These are phyloP conservation scores for Sitta europaea DNA, from an alignment of 2,113 vertebrate species.

Conservation along the genomic window DNA sequence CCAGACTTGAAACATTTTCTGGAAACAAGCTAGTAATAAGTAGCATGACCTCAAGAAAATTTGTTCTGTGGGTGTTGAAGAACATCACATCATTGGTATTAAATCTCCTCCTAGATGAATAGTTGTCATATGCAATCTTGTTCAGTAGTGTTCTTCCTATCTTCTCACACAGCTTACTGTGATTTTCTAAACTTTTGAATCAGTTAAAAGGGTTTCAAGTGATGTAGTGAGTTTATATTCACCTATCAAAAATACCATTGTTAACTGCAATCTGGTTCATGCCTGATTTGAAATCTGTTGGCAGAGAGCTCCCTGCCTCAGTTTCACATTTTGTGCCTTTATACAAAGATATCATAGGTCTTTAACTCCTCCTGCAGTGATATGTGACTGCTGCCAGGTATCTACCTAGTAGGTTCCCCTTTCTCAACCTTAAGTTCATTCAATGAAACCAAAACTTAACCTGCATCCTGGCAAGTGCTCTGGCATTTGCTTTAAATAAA, in stretches of 20 bases:
- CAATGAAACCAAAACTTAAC: not conserved
- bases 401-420: not conserved
- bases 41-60: conserved; percentile 11
- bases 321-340: not conserved
- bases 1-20: not conserved
- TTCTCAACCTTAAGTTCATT: not conserved
- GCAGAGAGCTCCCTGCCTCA: not conserved
- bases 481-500: not conserved
- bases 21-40: not conserved
- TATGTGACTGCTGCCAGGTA: not conserved
- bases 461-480: no score
- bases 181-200: not conserved
- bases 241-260: not conserved
- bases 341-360: not conserved
- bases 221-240: not conserved
- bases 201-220: not conserved
- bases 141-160: not conserved
- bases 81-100: not conserved
- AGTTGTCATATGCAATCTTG: not conserved
- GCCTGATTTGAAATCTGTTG: not conserved
- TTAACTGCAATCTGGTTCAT: not conserved
- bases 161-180: not conserved
- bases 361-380: not conserved
- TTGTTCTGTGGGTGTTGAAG: not conserved
- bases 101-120: not conserved